These are phyloP conservation scores for Alsophila aescularia DNA, from an alignment of 2,888 invertebrate species.

Conservation along the genomic window DNA sequence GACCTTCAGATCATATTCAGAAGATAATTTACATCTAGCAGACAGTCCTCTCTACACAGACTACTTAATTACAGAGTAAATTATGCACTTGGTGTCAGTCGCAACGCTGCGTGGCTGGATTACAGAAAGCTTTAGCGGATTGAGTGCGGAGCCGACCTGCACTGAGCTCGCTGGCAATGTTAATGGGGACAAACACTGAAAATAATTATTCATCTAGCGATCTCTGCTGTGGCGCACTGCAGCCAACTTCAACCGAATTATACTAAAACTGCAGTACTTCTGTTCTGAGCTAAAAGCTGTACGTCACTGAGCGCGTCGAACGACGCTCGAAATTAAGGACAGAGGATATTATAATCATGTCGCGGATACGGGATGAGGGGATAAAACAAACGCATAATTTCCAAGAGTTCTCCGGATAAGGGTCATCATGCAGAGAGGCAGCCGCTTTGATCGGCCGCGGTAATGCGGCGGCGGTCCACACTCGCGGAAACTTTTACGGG, in stretches of 20 bases:
- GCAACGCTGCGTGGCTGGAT: slow-evolving; percentile 37
- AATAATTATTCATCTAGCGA: slow-evolving; percentile 59
- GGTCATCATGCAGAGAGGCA: slow-evolving; percentile 57
- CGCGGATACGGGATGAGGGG: slow-evolving; percentile 37
- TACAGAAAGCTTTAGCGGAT: slow-evolving; percentile 46
- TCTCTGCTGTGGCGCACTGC: slow-evolving; percentile 36
- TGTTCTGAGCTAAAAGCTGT: slow-evolving; percentile 21
- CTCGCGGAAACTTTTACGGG: slow-evolving; percentile 79
- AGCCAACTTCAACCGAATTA: slow-evolving; percentile 44
- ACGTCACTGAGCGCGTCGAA: slow-evolving; percentile 32
- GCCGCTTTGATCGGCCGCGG: slow-evolving; percentile 72
- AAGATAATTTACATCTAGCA: slow-evolving; percentile 3
- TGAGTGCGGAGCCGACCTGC: slow-evolving; percentile 42
- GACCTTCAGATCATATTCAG: not conserved
- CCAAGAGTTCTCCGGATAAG: slow-evolving; percentile 55
- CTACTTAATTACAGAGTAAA: slow-evolving; percentile 43
- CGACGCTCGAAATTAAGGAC: slow-evolving; percentile 38
- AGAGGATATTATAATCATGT: slow-evolving; percentile 32
- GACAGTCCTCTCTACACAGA: slow-evolving; percentile 9
- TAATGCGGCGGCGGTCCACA: slow-evolving; percentile 67
- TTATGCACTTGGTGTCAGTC: slow-evolving; percentile 42
- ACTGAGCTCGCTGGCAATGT: slow-evolving; percentile 47
- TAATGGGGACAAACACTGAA: slow-evolving; percentile 60
- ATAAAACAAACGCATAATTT: slow-evolving; percentile 63
- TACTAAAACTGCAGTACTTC: slow-evolving; percentile 31